Conservation (phyloP, 2,888 invertebrate genomes). For the Drosophila anomelani region DNA sequence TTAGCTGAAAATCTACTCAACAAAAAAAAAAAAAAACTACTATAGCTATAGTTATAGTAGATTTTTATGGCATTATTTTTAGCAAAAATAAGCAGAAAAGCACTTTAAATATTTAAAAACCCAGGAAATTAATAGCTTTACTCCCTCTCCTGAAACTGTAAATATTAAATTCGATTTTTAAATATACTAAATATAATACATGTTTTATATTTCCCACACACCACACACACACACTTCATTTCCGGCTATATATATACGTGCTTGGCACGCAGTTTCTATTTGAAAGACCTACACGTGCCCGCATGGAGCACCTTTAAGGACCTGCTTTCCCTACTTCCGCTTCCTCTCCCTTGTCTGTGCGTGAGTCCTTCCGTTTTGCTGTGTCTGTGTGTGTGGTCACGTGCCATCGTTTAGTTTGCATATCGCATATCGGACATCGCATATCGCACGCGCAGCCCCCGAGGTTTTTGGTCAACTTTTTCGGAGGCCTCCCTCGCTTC, state of each 20-base stretch:
- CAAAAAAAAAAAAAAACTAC: background rate
- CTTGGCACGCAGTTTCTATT: conserved; percentile 10
- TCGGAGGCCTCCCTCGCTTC: background rate
- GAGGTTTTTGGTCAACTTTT: conserved; percentile 35
- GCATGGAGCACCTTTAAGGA: conserved; percentile 19
- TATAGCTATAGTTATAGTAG: background rate
- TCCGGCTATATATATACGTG: background rate
- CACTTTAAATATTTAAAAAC: background rate
- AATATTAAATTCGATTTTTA: background rate
- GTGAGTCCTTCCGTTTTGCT: conserved; percentile 3
- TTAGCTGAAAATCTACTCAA: conserved; percentile 3
- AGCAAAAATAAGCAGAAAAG: background rate
- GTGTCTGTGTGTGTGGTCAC: conserved; percentile 27
- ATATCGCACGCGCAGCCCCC: conserved; percentile 27
- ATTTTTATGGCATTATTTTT: too few relatives aligned
- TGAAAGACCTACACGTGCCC: conserved; percentile 29
- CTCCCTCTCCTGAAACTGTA: background rate
- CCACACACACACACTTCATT: background rate
- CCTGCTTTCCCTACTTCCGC: conserved; percentile 2
- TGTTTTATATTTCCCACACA: background rate
- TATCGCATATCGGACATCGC: conserved; percentile 39
- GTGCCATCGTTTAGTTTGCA: conserved; percentile 48
- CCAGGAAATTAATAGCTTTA: background rate
- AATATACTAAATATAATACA: background rate
- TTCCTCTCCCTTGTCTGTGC: background rate